Evolutionary conservation across 2,113 vertebrate species (phyloP), one percentile per base, ranked within the genome.

Genomic region (Bucco capensis): DNA sequence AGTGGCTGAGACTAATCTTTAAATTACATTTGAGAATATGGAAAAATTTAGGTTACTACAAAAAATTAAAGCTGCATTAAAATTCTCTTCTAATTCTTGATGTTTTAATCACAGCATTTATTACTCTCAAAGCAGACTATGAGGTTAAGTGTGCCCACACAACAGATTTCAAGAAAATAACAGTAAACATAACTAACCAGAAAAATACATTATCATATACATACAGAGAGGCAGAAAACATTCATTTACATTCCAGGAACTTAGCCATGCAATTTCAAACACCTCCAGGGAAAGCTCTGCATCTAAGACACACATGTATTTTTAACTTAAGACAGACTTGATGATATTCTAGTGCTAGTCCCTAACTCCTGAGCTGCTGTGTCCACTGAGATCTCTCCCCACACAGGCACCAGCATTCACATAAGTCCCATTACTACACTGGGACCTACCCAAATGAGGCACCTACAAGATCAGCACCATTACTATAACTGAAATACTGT

Each of bases 331-430:
- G 8, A 5, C 47, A 42, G 19, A 25, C 9, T 2, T 31, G 35
- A 19, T 40, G 5, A 3, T 7, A 16, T 22, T 51, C 8, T 28
- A 33, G 40, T 1, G 1, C 22, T 65, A 42, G 46, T 27, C 25
- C 49, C 23, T 1, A 37, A 21, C 8, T 54, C 57, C 37, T 6
- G 53, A 71, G 66, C 30, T 0, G 0, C 54, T 33, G 23, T 9
- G 74, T 71, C 44, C 0, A 0, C 46, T 17, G 35, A 1, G 22
- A 37, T 37, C 40, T 69, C 28, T 57, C 33, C 57, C 37, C 3
- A 3, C 30, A 22, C 9, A 51, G 25, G 49, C 61, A 46, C 23
- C 38, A 54, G 44, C 2, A 1, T 4, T 44, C 53, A 8, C 49
- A 15, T 1, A 23, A 30, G 33, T 30, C 54, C 56, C n/a, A 8